Percentiles rank a stretch among this genome's conserved stretches.
phyloP scores from a whole-genome alignment of 2,888 invertebrate genomes.

The Drosophila affinis region DNA sequence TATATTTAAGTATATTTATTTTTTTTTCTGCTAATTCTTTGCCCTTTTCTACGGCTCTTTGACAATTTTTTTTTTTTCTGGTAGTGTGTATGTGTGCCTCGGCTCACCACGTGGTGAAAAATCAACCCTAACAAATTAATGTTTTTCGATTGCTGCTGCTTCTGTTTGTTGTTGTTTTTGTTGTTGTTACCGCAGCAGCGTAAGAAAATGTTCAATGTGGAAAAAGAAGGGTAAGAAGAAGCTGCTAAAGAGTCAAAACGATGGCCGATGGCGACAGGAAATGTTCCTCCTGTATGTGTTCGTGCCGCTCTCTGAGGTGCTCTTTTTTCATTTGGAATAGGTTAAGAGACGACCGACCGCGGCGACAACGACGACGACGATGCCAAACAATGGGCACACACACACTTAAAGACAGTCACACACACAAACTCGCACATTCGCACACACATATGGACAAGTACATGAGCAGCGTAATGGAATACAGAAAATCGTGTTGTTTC shows the following conservation, averaged over 20 bases:
- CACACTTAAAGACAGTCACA: slow-evolving; percentile 1
- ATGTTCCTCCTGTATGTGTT: slow-evolving; percentile 7
- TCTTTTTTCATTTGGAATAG: slow-evolving; percentile 25
- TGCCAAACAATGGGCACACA: slow-evolving; percentile 22
- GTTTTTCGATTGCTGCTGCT: slow-evolving; percentile 4
- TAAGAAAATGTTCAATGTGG: slow-evolving; percentile 28
- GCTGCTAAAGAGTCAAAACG: slow-evolving; percentile 1
- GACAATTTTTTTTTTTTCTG: background rate
- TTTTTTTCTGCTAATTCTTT: background rate
- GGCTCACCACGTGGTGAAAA: slow-evolving; percentile 77
- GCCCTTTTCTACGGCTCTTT: background rate
- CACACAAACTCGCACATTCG: slow-evolving; percentile 8
- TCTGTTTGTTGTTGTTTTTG: slow-evolving; percentile 12
- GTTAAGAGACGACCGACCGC: slow-evolving; percentile 21
- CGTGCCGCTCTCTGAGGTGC: slow-evolving; percentile 1
- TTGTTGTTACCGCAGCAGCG: slow-evolving; percentile 31
- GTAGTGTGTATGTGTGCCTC: slow-evolving; percentile 10
- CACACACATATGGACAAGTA: slow-evolving; percentile 1
- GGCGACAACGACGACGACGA: slow-evolving; percentile 4
- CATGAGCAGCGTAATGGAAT: slow-evolving; percentile 20
- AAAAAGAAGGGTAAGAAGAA: slow-evolving; percentile 16
- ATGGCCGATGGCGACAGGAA: slow-evolving; percentile 17
- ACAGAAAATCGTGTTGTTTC: slow-evolving; percentile 21
- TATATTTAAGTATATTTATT: background rate
- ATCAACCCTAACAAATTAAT: slow-evolving; percentile 75